These are phyloP conservation scores for Ceratoteleas bidentatus DNA, from an alignment of 1,140 invertebrate species.

Conservation along the genomic window DNA sequence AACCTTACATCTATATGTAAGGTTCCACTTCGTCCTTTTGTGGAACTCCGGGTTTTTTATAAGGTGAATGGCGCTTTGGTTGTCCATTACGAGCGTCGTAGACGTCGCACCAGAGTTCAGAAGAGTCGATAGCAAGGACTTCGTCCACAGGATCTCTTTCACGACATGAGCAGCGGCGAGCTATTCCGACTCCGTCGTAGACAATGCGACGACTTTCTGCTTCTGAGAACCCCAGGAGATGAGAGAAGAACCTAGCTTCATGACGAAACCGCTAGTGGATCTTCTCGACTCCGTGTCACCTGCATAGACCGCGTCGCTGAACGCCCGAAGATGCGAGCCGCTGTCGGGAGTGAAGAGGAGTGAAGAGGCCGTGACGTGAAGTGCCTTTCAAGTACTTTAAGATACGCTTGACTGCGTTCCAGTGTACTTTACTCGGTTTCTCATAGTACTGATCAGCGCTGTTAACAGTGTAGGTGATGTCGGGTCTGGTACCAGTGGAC, in stretches of 20 bases:
- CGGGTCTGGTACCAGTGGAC: constrained; percentile 76
- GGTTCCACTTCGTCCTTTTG: constrained; percentile 61
- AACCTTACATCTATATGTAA: constrained; percentile 68
- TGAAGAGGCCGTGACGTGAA: constrained; percentile 34
- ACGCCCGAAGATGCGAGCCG: constrained; percentile 4
- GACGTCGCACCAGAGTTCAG: not conserved
- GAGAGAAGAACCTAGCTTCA: no score
- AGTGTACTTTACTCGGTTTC: constrained; percentile 35
- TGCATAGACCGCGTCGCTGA: constrained; percentile 68
- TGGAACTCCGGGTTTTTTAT: constrained; percentile 56
- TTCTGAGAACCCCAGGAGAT: no score
- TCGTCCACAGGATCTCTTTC: constrained; percentile 7
- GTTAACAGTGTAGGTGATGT: constrained; percentile 78
- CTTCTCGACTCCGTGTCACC: constrained; percentile 37
- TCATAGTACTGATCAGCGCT: constrained; percentile 61
- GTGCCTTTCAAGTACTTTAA: constrained; percentile 69
- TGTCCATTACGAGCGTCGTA: constrained; percentile 12
- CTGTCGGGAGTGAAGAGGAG: constrained; percentile 22
- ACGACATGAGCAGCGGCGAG: constrained; percentile 6
- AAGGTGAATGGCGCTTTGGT: constrained; percentile 44
- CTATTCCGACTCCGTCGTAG: constrained; percentile 33
- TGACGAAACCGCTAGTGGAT: constrained; percentile 59
- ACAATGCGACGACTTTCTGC: constrained; percentile 24
- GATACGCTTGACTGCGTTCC: constrained; percentile 61
- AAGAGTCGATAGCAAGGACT: constrained; percentile 1